Percentiles rank a stretch among this genome's conserved stretches.
phyloP scores from a whole-genome alignment of 2,113 vertebrate species.

The Anguilla japonica region DNA sequence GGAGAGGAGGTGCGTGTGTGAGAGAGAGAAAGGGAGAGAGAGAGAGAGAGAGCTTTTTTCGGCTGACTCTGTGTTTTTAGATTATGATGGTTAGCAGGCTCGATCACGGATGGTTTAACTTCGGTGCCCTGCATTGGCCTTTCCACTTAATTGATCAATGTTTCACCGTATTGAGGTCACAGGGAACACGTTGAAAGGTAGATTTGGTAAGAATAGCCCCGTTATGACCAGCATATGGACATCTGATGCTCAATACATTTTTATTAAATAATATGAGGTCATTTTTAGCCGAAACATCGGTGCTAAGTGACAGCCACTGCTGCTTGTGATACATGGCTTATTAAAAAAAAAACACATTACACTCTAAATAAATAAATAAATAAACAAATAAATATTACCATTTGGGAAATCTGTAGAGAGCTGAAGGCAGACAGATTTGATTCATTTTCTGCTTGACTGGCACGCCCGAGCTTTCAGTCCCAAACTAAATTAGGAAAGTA shows the following conservation, averaged over 20 bases:
- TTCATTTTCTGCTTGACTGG: slow-evolving; percentile 57
- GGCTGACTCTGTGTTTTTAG: neutral
- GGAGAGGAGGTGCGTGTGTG: too few relatives aligned
- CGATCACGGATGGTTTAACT: neutral
- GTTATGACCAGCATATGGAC: neutral
- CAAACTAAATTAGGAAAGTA: slow-evolving; percentile 56
- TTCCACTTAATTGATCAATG: neutral
- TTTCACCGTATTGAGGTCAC: neutral
- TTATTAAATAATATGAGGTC: neutral
- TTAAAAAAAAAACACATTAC: neutral
- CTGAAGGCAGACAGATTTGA: slow-evolving; percentile 50
- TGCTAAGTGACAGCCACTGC: neutral
- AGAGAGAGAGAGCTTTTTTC: neutral
- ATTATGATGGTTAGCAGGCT: neutral
- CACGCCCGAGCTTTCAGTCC: slow-evolving; percentile 49
- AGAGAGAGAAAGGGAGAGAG: neutral
- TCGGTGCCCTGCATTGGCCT: neutral
- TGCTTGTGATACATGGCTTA: neutral
- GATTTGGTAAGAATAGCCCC: neutral
- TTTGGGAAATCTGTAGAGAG: slow-evolving; percentile 45
- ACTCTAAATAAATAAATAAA: slow-evolving; percentile 22
- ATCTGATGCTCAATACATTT: neutral
- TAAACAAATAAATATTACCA: slow-evolving; percentile 34
- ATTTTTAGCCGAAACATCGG: neutral
- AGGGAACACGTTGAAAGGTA: neutral